Evolutionary conservation across 2,113 vertebrate genomes (phyloP).

Genomic region (Hiodon alosoides): DNA sequence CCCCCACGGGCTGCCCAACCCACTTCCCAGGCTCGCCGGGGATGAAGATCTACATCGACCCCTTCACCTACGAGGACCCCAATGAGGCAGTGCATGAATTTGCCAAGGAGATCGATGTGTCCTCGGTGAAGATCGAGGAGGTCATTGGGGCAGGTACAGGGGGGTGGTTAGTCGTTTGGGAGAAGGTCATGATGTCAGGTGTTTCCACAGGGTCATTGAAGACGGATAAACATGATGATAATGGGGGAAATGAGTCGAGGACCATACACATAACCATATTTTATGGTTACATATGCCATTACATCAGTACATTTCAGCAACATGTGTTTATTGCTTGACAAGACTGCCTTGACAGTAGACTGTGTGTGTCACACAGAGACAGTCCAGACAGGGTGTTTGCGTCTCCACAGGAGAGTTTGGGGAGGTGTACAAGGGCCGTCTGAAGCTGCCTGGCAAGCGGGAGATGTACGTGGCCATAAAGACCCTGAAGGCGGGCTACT

Average conservation of each 20-base stretch:
- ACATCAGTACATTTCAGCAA: too few relatives aligned
- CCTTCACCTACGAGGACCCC: constrained; percentile 97
- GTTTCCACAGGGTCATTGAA: too few relatives aligned
- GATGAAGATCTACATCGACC: constrained; percentile 99
- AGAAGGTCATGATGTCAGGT: too few relatives aligned
- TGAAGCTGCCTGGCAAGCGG: constrained; percentile 90
- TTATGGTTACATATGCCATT: too few relatives aligned
- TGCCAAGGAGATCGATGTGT: constrained; percentile 97
- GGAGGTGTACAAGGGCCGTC: constrained; percentile 93
- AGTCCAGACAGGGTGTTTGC: background rate
- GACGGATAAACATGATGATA: too few relatives aligned
- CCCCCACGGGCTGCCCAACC: constrained; percentile 68
- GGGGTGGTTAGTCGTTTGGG: too few relatives aligned
- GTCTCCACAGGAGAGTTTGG: constrained; percentile 85
- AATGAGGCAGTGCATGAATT: constrained; percentile 96
- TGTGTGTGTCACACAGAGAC: background rate
- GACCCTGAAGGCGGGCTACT: constrained; percentile 90
- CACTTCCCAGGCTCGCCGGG: constrained; percentile 86
- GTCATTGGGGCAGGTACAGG: constrained; percentile 95
- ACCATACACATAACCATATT: too few relatives aligned
- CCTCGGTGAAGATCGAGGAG: constrained; percentile 98
- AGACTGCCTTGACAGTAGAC: background rate
- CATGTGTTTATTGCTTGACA: too few relatives aligned
- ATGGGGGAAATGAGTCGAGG: too few relatives aligned
- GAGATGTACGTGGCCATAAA: constrained; percentile 98